These are phyloP conservation scores for Odontophorus gujanensis DNA, from an alignment of 2,113 vertebrate species.

Conservation along the genomic window DNA sequence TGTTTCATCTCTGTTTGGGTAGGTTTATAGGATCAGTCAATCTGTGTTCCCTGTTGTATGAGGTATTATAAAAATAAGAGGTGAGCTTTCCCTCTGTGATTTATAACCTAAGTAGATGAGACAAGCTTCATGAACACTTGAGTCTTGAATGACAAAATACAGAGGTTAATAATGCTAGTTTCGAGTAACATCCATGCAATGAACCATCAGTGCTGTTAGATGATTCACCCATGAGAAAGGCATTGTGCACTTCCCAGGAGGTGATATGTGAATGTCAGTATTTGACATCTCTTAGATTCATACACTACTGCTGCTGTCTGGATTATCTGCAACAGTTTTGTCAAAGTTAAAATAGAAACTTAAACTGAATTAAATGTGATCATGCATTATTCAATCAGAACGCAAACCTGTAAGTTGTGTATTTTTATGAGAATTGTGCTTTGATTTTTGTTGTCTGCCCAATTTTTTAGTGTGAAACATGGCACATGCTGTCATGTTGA, in stretches of 20 bases:
- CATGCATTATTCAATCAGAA: not conserved
- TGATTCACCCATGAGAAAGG: not conserved
- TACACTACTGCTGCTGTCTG: not conserved
- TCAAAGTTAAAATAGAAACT: not conserved
- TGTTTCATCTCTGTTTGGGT: not conserved
- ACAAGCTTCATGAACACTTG: not conserved
- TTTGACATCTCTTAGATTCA: not conserved
- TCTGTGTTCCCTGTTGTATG: rapidly evolving
- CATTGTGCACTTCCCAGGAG: not conserved
- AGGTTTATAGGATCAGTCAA: not conserved
- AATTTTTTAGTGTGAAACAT: not conserved
- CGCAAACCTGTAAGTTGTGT: not conserved
- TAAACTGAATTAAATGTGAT: not conserved
- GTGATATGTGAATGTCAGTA: not conserved
- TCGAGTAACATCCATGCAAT: rapidly evolving
- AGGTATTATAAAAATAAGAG: not conserved
- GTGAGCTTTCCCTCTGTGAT: not conserved
- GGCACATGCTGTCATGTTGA: not conserved
- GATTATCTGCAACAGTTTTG: not conserved
- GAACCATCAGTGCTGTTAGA: not conserved
- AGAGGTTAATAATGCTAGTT: not conserved
- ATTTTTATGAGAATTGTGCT: not conserved
- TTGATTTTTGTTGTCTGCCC: not conserved
- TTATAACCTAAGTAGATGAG: not conserved
- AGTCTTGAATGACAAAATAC: not conserved